Conservation (phyloP, 2,888 invertebrate species). For the Branchipolynoe longqiensis region DNA sequence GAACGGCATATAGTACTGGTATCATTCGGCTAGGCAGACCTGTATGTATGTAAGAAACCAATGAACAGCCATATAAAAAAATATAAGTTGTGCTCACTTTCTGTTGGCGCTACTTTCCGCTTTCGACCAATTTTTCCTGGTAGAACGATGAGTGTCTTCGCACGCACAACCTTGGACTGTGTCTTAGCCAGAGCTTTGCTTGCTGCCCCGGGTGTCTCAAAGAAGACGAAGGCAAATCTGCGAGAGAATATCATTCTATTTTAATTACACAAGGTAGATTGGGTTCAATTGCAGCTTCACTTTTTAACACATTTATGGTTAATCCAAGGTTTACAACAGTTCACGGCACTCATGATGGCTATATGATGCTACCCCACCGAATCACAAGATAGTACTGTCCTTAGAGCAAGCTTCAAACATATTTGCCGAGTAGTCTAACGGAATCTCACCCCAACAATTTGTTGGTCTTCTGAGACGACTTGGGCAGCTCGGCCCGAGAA, state of each 20-base stretch:
- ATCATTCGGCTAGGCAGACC: too few relatives aligned
- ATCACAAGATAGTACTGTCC: not conserved
- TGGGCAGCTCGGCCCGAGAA: not conserved
- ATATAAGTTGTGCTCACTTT: not conserved
- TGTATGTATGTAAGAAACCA: too few relatives aligned
- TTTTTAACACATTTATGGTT: not conserved
- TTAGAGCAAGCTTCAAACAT: not conserved
- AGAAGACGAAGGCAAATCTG: conserved; percentile 26
- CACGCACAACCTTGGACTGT: not conserved
- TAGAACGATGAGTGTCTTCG: not conserved
- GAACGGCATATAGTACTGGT: too few relatives aligned
- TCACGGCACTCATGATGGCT: too few relatives aligned
- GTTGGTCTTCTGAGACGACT: not conserved
- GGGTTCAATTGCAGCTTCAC: not conserved
- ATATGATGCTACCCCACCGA: too few relatives aligned
- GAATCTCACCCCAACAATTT: not conserved
- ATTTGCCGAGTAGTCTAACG: not conserved
- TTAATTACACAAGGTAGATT: not conserved
- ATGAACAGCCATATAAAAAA: too few relatives aligned
- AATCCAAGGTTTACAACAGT: not conserved
- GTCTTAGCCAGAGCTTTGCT: not conserved
- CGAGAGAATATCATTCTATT: not conserved
- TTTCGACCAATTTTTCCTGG: conserved; percentile 9
- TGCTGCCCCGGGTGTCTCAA: conserved; percentile 11
- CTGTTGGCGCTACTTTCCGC: not conserved